Evolutionary conservation across 2,888 invertebrate genomes (phyloP).

Genomic region (Onthophagus sagittarius): DNA sequence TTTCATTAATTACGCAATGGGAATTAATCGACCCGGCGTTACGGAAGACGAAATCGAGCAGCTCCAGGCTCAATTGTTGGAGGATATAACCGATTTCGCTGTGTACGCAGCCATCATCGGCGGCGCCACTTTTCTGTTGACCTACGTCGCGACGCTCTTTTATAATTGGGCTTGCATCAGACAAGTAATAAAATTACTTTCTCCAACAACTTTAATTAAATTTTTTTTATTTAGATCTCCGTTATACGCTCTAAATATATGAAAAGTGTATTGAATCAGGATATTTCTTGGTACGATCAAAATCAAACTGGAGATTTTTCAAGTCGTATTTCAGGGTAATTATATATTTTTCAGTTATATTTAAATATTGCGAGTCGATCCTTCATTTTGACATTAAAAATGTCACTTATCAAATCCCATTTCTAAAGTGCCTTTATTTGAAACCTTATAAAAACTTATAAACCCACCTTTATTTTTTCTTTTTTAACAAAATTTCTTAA

Average conservation of each 20-base stretch:
- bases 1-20: conserved; percentile 42
- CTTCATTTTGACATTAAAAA: too few species aligned
- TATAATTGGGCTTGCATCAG: conserved; percentile 68
- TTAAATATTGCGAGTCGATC: background rate
- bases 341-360: conserved; percentile 30
- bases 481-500: too few species aligned
- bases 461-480: too few species aligned
- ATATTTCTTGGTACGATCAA: conserved; percentile 70
- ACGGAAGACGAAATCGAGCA: conserved; percentile 30
- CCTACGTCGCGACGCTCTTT: conserved; percentile 60
- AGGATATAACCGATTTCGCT: conserved; percentile 54
- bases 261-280: conserved; percentile 66
- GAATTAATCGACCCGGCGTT: conserved; percentile 14
- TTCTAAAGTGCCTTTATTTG: too few species aligned
- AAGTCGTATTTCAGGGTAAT: conserved; percentile 71
- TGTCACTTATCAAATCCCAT: too few species aligned
- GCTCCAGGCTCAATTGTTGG: conserved; percentile 48
- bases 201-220: background rate
- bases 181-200: conserved; percentile 50
- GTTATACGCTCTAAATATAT: conserved; percentile 63
- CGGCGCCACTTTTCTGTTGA: conserved; percentile 54
- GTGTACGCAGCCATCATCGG: conserved; percentile 61
- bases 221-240: conserved; percentile 50
- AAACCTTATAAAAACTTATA: too few species aligned
- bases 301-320: conserved; percentile 71